phyloP scores from a whole-genome alignment of 2,113 vertebrate species.

The Phoenicopterus ruber region DNA sequence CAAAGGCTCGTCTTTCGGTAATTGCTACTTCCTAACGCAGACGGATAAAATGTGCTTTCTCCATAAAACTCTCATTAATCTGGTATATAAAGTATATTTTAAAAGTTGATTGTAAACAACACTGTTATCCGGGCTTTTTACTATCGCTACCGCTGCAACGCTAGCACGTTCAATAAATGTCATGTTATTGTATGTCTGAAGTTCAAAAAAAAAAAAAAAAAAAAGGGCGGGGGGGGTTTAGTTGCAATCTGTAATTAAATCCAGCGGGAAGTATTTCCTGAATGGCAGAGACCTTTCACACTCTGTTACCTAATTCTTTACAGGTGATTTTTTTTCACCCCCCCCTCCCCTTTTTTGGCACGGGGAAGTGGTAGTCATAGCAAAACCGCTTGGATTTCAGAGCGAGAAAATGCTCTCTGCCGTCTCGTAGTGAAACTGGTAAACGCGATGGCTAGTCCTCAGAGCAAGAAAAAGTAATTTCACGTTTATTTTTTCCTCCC shows the following conservation, averaged over 20 bases:
- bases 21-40: background rate
- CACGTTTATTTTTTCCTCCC: background rate
- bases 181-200: slow-evolving; percentile 77
- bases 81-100: background rate
- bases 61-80: background rate
- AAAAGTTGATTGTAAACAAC: background rate
- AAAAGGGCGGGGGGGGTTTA: background rate
- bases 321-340: slow-evolving; percentile 75
- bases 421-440: slow-evolving; percentile 9
- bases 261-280: slow-evolving; percentile 82
- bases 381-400: slow-evolving; percentile 45
- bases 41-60: background rate
- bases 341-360: background rate
- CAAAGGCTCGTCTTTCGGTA: background rate
- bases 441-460: background rate
- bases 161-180: slow-evolving; percentile 36
- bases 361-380: slow-evolving; percentile 46
- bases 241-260: slow-evolving; percentile 87
- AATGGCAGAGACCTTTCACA: slow-evolving; percentile 70
- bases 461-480: background rate
- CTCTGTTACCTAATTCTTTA: slow-evolving; percentile 82
- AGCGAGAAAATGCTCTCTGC: slow-evolving; percentile 43
- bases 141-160: accelerated
- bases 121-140: background rate
- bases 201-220: background rate